Base-by-base conservation (phyloP, 2,888 invertebrate species). In the Eristalis arbustorum region DNA sequence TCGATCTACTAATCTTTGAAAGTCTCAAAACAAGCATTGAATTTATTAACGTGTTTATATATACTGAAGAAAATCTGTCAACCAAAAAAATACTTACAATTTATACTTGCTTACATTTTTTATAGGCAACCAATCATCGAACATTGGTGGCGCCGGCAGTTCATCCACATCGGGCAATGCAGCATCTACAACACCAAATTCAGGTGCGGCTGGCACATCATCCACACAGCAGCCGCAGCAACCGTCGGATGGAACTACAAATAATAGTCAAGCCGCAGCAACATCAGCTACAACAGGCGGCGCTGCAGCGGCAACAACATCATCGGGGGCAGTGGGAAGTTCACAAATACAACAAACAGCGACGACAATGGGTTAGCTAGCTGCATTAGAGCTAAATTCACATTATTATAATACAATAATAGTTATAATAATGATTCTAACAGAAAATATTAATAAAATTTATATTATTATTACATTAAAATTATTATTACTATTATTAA, bases 341-440 rank as follows among this genome's bases (percentile, higher is more conserved):
- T 81, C 88, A 84, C 89, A 89, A 88, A 89, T 89, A 89, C 91
- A 90, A 88, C 90, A 90, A 88, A 89, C 91, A 89, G 90, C 91
- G 90, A 90, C 91, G 89, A 91, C 91, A 90, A 90, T 91, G 91
- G 91, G 91, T 91, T 91, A 91, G 91, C 91, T 89, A 89, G 85
- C 77, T 88, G 81, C 88, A 83, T 84, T 88, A 87, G 87, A 83
- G 88, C 88, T 88, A 88, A 88, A 88, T 75, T 74, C 80, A 66
- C 79, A 83, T 84, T 78, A 84, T 78, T 72, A 79, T 87, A 82
- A 83, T 84, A 82, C 71, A 84, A 88, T 79, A 88, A 88, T 76
- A 84, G 84, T 37, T 83, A 83, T 83, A 76, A 88, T 79, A 79
- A 88, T 88, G 73, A 88, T 67, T 88, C 64, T 80, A 77, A 75